Evolutionary conservation across 2,113 vertebrate genomes (phyloP).

Genomic region (Mastomys coucha): DNA sequence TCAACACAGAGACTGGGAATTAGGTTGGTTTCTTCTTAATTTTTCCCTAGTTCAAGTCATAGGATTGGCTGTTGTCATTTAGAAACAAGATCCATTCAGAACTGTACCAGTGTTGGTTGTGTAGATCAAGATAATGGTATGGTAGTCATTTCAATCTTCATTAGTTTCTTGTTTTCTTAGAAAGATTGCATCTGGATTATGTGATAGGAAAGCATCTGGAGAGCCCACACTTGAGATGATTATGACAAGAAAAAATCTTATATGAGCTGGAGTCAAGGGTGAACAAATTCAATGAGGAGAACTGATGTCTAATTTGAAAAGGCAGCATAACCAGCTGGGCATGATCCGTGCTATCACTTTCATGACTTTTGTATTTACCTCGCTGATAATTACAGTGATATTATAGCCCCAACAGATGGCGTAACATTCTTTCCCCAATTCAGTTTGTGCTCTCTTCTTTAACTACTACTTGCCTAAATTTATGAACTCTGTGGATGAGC

Average conservation of each 20-base stretch:
- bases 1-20: background rate
- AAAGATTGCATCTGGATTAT: background rate
- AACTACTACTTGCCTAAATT: background rate
- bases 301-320: background rate
- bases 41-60: background rate
- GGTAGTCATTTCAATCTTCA: background rate
- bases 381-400: background rate
- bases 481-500: background rate
- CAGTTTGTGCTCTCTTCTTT: background rate
- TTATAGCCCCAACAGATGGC: background rate
- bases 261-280: background rate
- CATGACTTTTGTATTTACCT: conserved; percentile 6
- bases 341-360: background rate
- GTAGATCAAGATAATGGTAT: background rate
- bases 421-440: background rate
- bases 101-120: background rate
- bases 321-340: background rate
- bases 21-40: background rate
- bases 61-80: background rate
- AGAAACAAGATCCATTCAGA: background rate
- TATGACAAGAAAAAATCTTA: background rate
- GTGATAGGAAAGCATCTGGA: background rate
- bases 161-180: background rate
- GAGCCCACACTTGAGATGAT: background rate
- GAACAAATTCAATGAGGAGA: conserved; percentile 20